A percentile compares a stretch with the other conserved stretches of the same genome.
Evolutionary conservation across 2,113 vertebrate species (phyloP).

Genomic region (Macquaria australasica): DNA sequence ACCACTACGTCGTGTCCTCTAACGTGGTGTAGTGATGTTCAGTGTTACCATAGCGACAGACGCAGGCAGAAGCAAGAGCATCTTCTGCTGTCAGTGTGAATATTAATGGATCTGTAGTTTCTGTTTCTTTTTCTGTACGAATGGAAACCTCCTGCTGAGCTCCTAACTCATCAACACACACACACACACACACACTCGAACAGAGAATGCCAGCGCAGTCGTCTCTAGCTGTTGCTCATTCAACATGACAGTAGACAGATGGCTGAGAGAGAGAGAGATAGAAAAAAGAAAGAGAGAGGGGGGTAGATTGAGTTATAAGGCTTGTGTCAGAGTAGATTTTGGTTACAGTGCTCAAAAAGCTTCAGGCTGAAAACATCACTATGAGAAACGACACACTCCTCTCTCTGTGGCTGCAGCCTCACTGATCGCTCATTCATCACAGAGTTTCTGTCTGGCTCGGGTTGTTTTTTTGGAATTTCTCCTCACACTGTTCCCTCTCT

Average conservation of each 20-base stretch:
- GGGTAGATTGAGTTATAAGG: conserved; percentile 64
- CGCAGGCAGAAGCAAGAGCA: conserved; percentile 18
- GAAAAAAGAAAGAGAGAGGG: conserved; percentile 1
- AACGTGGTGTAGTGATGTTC: neutral
- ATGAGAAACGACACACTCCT: conserved; percentile 46
- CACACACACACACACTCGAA: neutral
- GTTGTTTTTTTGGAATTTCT: conserved; percentile 24
- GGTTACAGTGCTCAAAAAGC: conserved; percentile 67
- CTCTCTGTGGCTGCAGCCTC: neutral
- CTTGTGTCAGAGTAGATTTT: conserved; percentile 69
- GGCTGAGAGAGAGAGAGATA: conserved; percentile 43
- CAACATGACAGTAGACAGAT: conserved; percentile 69
- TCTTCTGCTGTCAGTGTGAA: conserved; percentile 37
- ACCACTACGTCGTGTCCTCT: neutral
- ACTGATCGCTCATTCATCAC: conserved; percentile 45
- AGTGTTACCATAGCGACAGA: conserved; percentile 29
- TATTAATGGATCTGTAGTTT: conserved; percentile 36
- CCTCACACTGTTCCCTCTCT: neutral
- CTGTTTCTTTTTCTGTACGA: conserved; percentile 34
- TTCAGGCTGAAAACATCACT: conserved; percentile 55
- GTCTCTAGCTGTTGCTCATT: conserved; percentile 60
- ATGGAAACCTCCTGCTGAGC: conserved; percentile 45
- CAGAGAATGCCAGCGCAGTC: conserved; percentile 1
- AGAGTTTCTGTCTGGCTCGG: conserved; percentile 11
- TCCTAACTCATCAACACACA: conserved; percentile 22